Conservation (phyloP, 1,140 invertebrate genomes). For the Phenacoccus solenopsis region DNA sequence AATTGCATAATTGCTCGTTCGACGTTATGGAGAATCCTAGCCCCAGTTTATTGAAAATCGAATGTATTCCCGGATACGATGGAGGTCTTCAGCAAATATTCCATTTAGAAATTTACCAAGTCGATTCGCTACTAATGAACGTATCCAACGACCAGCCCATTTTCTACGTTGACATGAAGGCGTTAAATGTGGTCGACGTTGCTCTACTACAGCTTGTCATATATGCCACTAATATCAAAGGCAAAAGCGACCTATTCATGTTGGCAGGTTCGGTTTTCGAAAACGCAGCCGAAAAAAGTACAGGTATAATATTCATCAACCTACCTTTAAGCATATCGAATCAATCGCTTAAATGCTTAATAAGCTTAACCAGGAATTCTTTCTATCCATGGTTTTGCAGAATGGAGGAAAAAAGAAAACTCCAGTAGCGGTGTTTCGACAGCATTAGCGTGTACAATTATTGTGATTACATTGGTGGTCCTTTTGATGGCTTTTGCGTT, state of each 20-base stretch:
- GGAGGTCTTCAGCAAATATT: conserved; percentile 61
- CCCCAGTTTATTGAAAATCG: conserved; percentile 51
- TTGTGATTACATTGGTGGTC: background rate
- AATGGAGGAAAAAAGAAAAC: background rate
- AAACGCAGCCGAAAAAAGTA: background rate
- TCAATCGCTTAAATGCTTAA: no score
- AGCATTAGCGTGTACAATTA: background rate
- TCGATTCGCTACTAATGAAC: conserved; percentile 32
- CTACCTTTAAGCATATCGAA: no score
- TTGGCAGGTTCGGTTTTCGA: background rate
- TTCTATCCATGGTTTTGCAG: no score
- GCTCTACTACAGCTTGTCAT: conserved; percentile 51
- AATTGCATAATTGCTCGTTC: conserved; percentile 42
- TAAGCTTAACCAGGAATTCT: no score
- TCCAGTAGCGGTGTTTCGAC: background rate
- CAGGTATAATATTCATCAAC: no score
- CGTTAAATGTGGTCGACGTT: conserved; percentile 48
- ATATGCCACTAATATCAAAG: conserved; percentile 57
- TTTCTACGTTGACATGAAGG: conserved; percentile 47
- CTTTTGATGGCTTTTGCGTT: background rate
- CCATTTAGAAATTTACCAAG: conserved; percentile 50
- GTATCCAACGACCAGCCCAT: conserved; percentile 40
- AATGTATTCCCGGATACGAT: conserved; percentile 48
- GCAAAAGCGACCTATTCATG: conserved; percentile 48
- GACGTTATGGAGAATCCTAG: conserved; percentile 60